Evolutionary conservation across 2,113 vertebrate genomes (phyloP).

Genomic region (Ptyas mucosa): DNA sequence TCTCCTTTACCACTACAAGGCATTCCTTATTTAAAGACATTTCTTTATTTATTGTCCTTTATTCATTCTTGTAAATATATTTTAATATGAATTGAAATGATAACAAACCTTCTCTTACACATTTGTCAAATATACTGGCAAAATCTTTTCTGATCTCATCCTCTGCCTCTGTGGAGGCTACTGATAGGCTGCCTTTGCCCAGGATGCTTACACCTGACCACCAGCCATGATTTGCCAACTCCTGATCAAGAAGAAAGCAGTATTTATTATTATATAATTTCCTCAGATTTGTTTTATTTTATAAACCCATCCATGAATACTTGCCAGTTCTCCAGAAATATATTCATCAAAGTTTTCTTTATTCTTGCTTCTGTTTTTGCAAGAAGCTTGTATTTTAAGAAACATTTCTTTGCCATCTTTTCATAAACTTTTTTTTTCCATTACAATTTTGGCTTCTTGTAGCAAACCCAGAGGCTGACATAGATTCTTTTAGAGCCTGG

Average conservation of each 20-base stretch:
- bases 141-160: neutral
- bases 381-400: neutral
- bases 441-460: neutral
- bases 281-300: neutral
- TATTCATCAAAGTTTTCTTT: neutral
- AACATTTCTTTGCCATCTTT: neutral
- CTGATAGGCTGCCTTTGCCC: neutral
- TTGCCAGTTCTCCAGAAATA: neutral
- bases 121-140: neutral
- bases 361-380: neutral
- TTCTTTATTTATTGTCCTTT: conserved; percentile 7
- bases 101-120: neutral
- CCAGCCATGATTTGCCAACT: neutral
- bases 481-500: neutral
- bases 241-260: neutral
- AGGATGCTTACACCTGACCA: neutral
- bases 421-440: neutral
- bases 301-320: neutral
- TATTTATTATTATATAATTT: conserved; percentile 2
- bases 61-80: neutral
- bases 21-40: neutral
- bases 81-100: conserved; percentile 6
- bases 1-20: neutral
- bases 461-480: neutral
- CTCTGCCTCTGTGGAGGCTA: neutral